Evolutionary conservation across 2,113 vertebrate species (phyloP).

Genomic region (Laticauda colubrina): DNA sequence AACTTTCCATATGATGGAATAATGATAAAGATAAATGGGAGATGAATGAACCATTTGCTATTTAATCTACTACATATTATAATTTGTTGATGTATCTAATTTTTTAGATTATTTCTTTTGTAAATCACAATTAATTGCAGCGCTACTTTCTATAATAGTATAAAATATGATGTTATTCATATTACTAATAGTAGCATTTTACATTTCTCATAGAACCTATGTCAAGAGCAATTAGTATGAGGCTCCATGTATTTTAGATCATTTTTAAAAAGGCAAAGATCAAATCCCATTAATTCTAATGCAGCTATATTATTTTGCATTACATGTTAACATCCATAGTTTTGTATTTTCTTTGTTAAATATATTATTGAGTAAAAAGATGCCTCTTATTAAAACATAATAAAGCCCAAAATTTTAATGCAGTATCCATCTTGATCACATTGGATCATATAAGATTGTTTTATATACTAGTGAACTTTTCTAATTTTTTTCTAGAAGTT

Average conservation of each 20-base stretch:
- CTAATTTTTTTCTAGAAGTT: neutral
- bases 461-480: neutral
- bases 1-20: slow-evolving; percentile 57
- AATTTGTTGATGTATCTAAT: slow-evolving; percentile 36
- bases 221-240: slow-evolving; percentile 66
- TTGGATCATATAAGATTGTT: neutral
- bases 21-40: slow-evolving; percentile 69
- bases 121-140: slow-evolving; percentile 3
- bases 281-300: slow-evolving; percentile 45
- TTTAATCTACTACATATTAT: slow-evolving; percentile 34
- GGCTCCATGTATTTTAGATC: neutral
- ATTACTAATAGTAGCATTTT: slow-evolving; percentile 40
- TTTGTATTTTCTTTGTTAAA: slow-evolving; percentile 17
- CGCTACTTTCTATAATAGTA: slow-evolving; percentile 36
- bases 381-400: neutral
- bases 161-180: slow-evolving; percentile 33
- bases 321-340: neutral
- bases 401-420: neutral
- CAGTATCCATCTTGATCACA: neutral
- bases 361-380: neutral
- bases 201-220: slow-evolving; percentile 49
- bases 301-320: neutral
- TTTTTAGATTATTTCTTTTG: slow-evolving; percentile 27
- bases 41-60: slow-evolving; percentile 23
- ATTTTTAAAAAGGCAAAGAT: slow-evolving; percentile 46